A percentile compares a stretch with the other conserved stretches of the same genome.
These are phyloP conservation scores for Nephrotoma appendiculata DNA, from an alignment of 2,888 invertebrate genomes.

Conservation along the genomic window DNA sequence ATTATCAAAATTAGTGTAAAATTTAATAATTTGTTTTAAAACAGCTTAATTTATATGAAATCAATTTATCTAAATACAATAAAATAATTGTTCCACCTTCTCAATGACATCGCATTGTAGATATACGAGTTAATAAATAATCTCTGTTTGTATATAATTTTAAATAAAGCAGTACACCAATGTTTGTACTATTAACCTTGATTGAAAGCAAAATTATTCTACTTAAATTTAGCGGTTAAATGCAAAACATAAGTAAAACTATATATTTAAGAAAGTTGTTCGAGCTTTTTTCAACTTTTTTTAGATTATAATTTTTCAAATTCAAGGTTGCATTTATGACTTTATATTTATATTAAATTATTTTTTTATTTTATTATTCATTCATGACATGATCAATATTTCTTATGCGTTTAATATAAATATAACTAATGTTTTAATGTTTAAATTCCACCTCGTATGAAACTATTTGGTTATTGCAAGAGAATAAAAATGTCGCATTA, in stretches of 20 bases:
- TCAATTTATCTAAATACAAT: neutral
- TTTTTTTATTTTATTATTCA: neutral
- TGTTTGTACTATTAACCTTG: neutral
- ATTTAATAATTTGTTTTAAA: too few species aligned
- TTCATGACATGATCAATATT: neutral
- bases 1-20: too few species aligned
- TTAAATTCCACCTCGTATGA: too few species aligned
- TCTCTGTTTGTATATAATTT: neutral
- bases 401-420: too few species aligned
- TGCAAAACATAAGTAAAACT: neutral
- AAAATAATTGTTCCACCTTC: neutral
- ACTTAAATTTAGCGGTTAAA: neutral
- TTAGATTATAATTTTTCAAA: neutral
- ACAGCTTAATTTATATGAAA: too few species aligned
- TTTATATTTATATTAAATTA: neutral
- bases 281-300: neutral
- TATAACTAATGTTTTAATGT: too few species aligned
- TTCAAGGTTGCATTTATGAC: neutral
- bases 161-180: neutral
- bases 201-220: neutral
- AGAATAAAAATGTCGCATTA: too few species aligned
- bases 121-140: too few species aligned
- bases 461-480: too few species aligned
- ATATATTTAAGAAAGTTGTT: neutral
- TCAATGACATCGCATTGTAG: neutral